Evolutionary conservation across 2,888 invertebrate genomes (phyloP).

Genomic region (Heteropelma amictum): DNA sequence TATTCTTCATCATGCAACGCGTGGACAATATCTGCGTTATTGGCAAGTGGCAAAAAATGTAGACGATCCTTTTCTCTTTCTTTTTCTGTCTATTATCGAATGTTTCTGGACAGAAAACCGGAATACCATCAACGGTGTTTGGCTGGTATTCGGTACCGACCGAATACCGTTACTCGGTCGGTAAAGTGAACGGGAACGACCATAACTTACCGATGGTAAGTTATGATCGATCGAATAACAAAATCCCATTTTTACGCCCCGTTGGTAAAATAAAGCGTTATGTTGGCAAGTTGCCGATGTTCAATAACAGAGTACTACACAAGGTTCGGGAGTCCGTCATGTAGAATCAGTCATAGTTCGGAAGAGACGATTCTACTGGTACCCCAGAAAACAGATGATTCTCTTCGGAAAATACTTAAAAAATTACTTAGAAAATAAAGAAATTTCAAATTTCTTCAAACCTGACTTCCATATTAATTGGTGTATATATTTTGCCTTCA

Average conservation of each 20-base stretch:
- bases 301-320: too few species aligned
- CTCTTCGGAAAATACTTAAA: too few species aligned
- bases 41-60: too few species aligned
- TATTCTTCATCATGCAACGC: background rate
- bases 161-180: background rate
- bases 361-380: too few species aligned
- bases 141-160: background rate
- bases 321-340: too few species aligned
- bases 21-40: too few species aligned
- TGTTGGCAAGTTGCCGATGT: too few species aligned
- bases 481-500: constrained; percentile 50
- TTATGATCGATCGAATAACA: background rate
- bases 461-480: constrained; percentile 36
- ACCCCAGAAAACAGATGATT: too few species aligned
- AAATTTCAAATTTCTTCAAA: background rate
- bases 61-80: background rate
- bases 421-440: background rate
- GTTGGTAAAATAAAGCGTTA: too few species aligned
- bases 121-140: background rate
- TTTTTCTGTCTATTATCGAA: background rate
- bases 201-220: background rate
- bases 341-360: too few species aligned
- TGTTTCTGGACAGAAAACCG: background rate
- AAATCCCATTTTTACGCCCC: background rate
- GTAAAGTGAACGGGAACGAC: background rate